Evolutionary conservation across 2,888 invertebrate species (phyloP).

Genomic region (Lumbricus terrestris): DNA sequence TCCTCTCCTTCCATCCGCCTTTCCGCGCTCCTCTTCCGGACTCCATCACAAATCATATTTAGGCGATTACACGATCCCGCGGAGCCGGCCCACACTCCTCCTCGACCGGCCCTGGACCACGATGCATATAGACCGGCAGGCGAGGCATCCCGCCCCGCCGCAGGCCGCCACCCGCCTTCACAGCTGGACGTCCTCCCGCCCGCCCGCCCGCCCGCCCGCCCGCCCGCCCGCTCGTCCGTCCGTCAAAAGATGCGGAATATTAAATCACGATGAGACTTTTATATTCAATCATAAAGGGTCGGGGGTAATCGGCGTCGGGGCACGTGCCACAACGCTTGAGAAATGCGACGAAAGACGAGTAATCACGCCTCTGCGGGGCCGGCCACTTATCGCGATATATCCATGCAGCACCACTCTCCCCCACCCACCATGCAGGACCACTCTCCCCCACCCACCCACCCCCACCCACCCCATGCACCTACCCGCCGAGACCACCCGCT

Average conservation of each 20-base stretch:
- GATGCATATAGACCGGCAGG: background rate
- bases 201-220: background rate
- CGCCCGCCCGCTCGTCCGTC: background rate
- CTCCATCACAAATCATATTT: slow-evolving; percentile 3
- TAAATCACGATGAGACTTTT: slow-evolving; percentile 3
- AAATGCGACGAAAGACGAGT: slow-evolving; percentile 3
- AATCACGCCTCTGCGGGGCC: background rate
- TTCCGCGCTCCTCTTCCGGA: slow-evolving; percentile 3
- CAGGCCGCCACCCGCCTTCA: background rate
- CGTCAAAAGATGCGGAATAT: background rate
- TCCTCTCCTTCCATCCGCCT: no score
- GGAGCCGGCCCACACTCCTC: background rate
- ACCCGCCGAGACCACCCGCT: background rate
- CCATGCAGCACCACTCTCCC: background rate
- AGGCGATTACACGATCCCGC: slow-evolving; percentile 3
- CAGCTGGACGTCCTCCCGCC: background rate
- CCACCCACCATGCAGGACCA: no score
- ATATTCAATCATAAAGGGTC: background rate
- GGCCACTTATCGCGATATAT: slow-evolving; percentile 3
- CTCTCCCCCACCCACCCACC: background rate
- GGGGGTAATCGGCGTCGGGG: background rate
- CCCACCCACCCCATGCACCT: no score
- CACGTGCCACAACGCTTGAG: background rate
- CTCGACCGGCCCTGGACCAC: background rate
- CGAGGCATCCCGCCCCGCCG: background rate